Conservation (phyloP, 2,888 invertebrate species). For the Himalopsyche kuldschensis region DNA sequence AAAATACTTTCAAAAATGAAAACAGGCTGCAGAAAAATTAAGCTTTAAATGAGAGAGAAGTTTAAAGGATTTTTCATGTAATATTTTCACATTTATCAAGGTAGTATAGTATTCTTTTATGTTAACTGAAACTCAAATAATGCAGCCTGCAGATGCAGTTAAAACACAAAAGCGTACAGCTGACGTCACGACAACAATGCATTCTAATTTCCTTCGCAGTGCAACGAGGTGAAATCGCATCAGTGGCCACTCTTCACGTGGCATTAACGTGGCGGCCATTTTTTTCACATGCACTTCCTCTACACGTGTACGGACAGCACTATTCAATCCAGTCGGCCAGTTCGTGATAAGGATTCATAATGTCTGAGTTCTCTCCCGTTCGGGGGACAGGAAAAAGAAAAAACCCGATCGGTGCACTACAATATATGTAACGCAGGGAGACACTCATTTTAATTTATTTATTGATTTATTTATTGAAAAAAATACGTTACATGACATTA, state of each 20-base stretch:
- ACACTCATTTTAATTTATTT: not conserved
- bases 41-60: too few species aligned
- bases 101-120: not conserved
- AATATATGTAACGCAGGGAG: not conserved
- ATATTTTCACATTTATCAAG: too few species aligned
- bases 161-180: not conserved
- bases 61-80: too few species aligned
- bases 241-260: not conserved
- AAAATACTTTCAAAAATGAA: too few species aligned
- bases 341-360: conserved; percentile 36
- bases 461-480: too few species aligned
- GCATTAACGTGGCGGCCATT: not conserved
- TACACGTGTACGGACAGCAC: not conserved
- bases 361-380: not conserved
- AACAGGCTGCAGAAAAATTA: too few species aligned
- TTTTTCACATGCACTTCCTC: not conserved
- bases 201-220: not conserved
- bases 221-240: not conserved
- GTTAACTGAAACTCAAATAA: not conserved
- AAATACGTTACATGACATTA: too few species aligned
- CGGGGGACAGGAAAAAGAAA: not conserved
- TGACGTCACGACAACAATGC: not conserved
- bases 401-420: not conserved
- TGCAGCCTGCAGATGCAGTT: not conserved
- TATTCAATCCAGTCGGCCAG: not conserved